Conservation (phyloP, 2,797 vertebrate species). For the Aulostomus chinensis region DNA sequence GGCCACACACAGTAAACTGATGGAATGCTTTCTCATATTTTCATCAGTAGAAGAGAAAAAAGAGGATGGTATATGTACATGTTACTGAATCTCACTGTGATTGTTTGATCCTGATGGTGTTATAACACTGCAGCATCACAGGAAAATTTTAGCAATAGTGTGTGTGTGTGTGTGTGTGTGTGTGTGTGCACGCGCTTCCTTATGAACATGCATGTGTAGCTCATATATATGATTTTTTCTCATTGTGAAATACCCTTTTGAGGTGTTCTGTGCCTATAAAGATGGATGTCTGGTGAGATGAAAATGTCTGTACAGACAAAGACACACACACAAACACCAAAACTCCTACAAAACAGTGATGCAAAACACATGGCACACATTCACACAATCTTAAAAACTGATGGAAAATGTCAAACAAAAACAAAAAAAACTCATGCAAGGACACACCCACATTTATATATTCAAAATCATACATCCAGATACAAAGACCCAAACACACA, state of each 20-base stretch:
- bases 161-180: slow-evolving; percentile 25
- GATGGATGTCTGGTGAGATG: slow-evolving; percentile 90
- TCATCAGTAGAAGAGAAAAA: slow-evolving; percentile 20
- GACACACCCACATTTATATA: slow-evolving; percentile 17
- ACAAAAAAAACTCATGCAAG: neutral
- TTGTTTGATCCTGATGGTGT: slow-evolving; percentile 49
- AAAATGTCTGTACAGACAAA: slow-evolving; percentile 61
- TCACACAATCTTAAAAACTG: neutral
- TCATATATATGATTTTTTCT: slow-evolving; percentile 72
- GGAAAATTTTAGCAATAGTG: slow-evolving; percentile 48
- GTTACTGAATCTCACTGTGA: neutral
- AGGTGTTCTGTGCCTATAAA: slow-evolving; percentile 93
- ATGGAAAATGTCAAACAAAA: neutral
- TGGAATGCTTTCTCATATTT: slow-evolving; percentile 29
- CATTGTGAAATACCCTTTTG: slow-evolving; percentile 74
- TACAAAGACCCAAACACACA: slow-evolving; percentile 13
- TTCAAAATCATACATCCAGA: slow-evolving; percentile 13
- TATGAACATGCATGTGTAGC: slow-evolving; percentile 28
- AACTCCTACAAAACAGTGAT: slow-evolving; percentile 4
- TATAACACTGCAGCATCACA: slow-evolving; percentile 56
- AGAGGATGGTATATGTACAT: neutral
- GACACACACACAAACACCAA: slow-evolving; percentile 1
- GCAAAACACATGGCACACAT: slow-evolving; percentile 2
- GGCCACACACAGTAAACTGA: too few relatives aligned
- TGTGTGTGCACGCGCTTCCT: slow-evolving; percentile 7